Evolutionary conservation across 2,113 vertebrate genomes (phyloP).

Genomic region (Aleadryas rufinucha): DNA sequence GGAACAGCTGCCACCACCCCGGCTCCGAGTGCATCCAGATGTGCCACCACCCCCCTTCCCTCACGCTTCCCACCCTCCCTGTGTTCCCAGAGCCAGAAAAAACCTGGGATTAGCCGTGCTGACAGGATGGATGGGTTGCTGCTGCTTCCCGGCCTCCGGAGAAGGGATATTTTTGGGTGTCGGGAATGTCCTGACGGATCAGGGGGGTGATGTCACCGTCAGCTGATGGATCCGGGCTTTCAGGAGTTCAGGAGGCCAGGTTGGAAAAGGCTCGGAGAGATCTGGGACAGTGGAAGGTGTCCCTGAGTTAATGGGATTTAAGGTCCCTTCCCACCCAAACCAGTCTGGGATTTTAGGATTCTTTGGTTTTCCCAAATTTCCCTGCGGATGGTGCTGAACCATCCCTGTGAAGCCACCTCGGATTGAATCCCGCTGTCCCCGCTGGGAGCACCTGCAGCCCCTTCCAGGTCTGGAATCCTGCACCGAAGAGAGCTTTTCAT

Average conservation of each 20-base stretch:
- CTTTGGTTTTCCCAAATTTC: neutral
- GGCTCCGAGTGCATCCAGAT: neutral
- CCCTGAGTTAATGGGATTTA: neutral
- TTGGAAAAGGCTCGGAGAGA: neutral
- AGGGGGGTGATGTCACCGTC: neutral
- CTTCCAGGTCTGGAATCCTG: neutral
- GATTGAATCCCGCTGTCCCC: fast-evolving
- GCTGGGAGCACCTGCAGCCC: no score
- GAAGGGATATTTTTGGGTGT: neutral
- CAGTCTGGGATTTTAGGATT: neutral
- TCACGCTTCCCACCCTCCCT: neutral
- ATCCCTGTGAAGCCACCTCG: neutral
- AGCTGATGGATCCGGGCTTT: neutral
- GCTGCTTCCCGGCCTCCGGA: neutral
- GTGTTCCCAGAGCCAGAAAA: neutral
- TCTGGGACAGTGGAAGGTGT: neutral
- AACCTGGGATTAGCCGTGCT: neutral
- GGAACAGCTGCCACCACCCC: neutral
- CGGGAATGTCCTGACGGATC: neutral
- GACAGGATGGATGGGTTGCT: neutral
- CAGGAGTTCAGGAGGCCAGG: neutral
- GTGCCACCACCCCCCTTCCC: neutral
- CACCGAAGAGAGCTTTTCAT: neutral
- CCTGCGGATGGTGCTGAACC: fast-evolving
- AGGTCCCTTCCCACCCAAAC: neutral